Evolutionary conservation across 2,113 vertebrate genomes (phyloP).

Genomic region (Gallinago undulata): DNA sequence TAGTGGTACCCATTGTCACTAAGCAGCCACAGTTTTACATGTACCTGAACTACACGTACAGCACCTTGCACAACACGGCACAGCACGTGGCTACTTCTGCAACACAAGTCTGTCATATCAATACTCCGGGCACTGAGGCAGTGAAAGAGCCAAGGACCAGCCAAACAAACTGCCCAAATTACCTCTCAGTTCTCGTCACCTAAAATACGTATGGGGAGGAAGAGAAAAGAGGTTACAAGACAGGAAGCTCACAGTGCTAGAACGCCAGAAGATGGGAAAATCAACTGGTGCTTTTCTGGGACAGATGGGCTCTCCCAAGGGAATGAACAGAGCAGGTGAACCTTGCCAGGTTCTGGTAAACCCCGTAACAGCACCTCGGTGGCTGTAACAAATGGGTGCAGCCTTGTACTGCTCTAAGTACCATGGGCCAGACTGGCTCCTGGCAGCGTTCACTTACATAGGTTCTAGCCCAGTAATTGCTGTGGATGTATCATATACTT

Average conservation of each 20-base stretch:
- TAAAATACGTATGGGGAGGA: background rate
- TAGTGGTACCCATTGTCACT: background rate
- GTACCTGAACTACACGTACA: background rate
- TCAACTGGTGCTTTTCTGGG: background rate
- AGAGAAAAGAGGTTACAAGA: background rate
- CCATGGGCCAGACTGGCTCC: background rate
- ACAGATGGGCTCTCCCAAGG: background rate
- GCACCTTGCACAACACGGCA: background rate
- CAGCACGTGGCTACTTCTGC: background rate
- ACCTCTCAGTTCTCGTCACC: background rate
- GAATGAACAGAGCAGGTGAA: background rate
- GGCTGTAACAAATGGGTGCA: rapidly evolving
- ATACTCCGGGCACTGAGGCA: background rate
- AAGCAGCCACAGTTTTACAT: background rate
- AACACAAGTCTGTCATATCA: background rate
- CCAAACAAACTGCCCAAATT: background rate
- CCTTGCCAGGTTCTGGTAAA: background rate
- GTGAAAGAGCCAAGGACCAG: background rate
- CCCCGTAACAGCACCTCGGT: background rate
- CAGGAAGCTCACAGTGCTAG: background rate
- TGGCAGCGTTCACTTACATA: background rate
- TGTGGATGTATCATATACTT: background rate
- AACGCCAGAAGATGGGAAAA: background rate
- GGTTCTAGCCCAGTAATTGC: background rate
- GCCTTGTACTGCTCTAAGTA: background rate